These are phyloP conservation scores for Hafferia zeledoni DNA, from an alignment of 2,797 vertebrate species.

Conservation along the genomic window DNA sequence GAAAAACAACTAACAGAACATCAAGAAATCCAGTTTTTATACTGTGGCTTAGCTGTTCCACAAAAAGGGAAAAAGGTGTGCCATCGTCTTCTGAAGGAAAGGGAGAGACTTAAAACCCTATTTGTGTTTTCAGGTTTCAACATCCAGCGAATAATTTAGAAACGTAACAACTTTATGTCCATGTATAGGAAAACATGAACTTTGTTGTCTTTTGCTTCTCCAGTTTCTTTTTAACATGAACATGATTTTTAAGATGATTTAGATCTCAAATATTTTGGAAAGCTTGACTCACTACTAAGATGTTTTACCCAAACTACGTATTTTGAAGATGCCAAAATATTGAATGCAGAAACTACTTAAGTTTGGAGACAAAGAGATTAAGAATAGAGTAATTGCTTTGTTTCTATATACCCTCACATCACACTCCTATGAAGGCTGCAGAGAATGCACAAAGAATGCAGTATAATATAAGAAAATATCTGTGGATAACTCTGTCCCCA, in stretches of 20 bases:
- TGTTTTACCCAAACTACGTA: background rate
- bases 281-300: background rate
- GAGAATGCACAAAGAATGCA: background rate
- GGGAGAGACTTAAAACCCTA: background rate
- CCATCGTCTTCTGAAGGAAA: background rate
- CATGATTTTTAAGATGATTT: background rate
- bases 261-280: background rate
- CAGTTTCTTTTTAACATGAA: background rate
- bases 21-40: background rate
- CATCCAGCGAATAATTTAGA: background rate
- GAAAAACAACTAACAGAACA: background rate
- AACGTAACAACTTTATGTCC: background rate
- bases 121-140: background rate
- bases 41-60: background rate
- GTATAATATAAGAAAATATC: background rate
- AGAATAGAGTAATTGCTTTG: background rate
- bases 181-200: background rate
- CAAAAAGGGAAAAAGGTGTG: background rate
- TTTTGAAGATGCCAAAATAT: background rate
- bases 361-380: background rate
- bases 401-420: background rate
- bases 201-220: background rate
- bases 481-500: background rate
- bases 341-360: background rate
- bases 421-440: background rate